Base-by-base conservation (phyloP, 2,797 vertebrate genomes). In the Ceryle rudis region DNA sequence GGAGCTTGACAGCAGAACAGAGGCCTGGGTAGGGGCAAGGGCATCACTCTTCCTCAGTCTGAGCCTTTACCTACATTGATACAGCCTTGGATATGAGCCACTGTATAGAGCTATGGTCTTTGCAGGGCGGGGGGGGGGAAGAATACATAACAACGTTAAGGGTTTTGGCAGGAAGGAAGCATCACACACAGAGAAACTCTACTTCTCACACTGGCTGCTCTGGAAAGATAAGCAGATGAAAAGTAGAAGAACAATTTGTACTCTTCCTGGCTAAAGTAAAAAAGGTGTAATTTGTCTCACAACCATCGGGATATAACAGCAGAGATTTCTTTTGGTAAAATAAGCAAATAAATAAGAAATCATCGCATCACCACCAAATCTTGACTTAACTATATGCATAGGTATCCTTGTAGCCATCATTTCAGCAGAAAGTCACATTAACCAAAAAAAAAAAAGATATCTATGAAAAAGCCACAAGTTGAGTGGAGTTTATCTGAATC, bases 261-360 rank as follows among this genome's bases (percentile, higher is more conserved):
- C 5, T 8, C 10, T 3, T 0, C 0, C 25, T 25, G 25, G 19
- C 6, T 47, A 6, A 85, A 88, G 10, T 5, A 26, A 8, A 31
- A 64, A 71, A 74, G 52, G 5, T 46, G 11, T 22, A 28, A 42
- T 42, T 54, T 44, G 7, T 37, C 21, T 23, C 5, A 33, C n/a
- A 75, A n/a, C 15, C 22, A 78, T 11, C 7, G 65, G 20, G n/a
- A 62, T 47, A 25, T 62, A 70, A 62, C 25, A 62, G 6, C 12
- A 39, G 14, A 65, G 7, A 9, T 42, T 64, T 75, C 13, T 81
- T 60, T n/a, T 3, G 6, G 15, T 39, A 0, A 21, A 73, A 61
- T 82, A 54, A 60, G 35, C 33, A 55, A 55, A 55, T n/a, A n/a
- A 39, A 23, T 13, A 2, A 51, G 31, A 37, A 23, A 49, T 25